Conservation (phyloP, 2,797 vertebrate species). For the Sebastes vulpes region DNA sequence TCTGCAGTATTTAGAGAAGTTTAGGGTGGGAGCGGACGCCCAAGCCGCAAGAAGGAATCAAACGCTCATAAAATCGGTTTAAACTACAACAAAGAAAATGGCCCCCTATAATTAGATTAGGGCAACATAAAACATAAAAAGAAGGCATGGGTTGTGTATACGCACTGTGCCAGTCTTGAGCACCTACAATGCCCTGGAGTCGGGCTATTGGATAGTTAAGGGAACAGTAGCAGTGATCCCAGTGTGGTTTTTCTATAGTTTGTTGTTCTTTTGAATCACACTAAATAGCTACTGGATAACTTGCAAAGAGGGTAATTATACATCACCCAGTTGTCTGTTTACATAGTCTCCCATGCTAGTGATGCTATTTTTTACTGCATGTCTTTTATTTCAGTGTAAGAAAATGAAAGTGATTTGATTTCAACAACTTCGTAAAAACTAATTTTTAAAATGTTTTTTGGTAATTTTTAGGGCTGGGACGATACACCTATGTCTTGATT, state of each 20-base stretch:
- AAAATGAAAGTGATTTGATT: neutral
- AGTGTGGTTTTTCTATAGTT: slow-evolving; percentile 47
- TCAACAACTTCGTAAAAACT: neutral
- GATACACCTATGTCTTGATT: no score
- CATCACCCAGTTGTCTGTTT: slow-evolving; percentile 58
- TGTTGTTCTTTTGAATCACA: slow-evolving; percentile 51
- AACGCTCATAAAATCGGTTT: slow-evolving; percentile 81
- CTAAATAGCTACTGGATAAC: slow-evolving; percentile 37
- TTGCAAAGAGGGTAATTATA: slow-evolving; percentile 53
- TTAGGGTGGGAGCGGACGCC: slow-evolving; percentile 81
- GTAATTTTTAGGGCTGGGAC: neutral
- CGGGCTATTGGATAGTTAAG: slow-evolving; percentile 16
- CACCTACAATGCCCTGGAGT: slow-evolving; percentile 39
- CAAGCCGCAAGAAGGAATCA: slow-evolving; percentile 83
- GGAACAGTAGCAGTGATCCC: slow-evolving; percentile 14
- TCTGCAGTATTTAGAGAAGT: slow-evolving; percentile 81
- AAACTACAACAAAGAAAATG: slow-evolving; percentile 76
- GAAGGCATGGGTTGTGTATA: slow-evolving; percentile 36
- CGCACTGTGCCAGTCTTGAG: slow-evolving; percentile 43
- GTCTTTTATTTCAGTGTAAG: neutral
- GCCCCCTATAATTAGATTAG: slow-evolving; percentile 80
- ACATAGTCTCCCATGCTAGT: slow-evolving; percentile 26
- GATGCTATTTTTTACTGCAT: neutral
- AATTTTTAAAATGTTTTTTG: neutral
- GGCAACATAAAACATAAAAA: slow-evolving; percentile 63